Evolutionary conservation across 2,797 vertebrate genomes (phyloP), one percentile per base, ranked within the genome.

Genomic region (Megaceryle alcyon): DNA sequence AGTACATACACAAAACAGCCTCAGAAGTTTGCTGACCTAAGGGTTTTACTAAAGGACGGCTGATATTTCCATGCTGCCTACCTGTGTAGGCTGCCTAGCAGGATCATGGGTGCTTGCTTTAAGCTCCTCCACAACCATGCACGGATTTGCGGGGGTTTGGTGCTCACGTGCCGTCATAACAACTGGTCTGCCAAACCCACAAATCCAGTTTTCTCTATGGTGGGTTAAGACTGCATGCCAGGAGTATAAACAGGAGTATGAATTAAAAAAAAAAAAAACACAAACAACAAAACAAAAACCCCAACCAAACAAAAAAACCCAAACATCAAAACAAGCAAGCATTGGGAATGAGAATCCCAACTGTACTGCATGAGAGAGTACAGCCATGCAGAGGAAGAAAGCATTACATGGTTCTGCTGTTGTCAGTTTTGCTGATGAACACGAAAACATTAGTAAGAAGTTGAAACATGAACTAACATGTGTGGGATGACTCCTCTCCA

Each of bases 281-380:
- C 35, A 39, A 39, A 10, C 37, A 39, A 39, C 39, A 39, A 12
- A 39, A 6, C 39, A 23, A 48, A 48, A 23, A 46, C 8, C 21
- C 8, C 46, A 48, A 48, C 9, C 22, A 48, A 48, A 48, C 46
- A 48, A 48, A 48, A 48, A 48, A 48, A 22, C 21, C 46, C 39
- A 41, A 23, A 48, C 22, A 48, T 7, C 46, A 48, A 48, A 48
- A 48, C 22, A 48, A 48, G 14, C 49, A 46, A 17, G 23, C 41
- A 23, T n/a, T 25, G 5, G 48, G 60, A 61, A 57, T 7, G 19
- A 82, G 63, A 48, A 11, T 54, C 69, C 49, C 71, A 33, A 72
- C 51, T 44, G 54, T 8, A 10, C 37, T 28, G 69, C 75, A 68
- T 0, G 0, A 43, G 56, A 37, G 28, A 48, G 25, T 0, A 19